Percentiles rank a stretch among this genome's conserved stretches.
These are phyloP conservation scores for Romanogobio albipinnatus DNA, from an alignment of 2,113 vertebrate species.

Conservation along the genomic window DNA sequence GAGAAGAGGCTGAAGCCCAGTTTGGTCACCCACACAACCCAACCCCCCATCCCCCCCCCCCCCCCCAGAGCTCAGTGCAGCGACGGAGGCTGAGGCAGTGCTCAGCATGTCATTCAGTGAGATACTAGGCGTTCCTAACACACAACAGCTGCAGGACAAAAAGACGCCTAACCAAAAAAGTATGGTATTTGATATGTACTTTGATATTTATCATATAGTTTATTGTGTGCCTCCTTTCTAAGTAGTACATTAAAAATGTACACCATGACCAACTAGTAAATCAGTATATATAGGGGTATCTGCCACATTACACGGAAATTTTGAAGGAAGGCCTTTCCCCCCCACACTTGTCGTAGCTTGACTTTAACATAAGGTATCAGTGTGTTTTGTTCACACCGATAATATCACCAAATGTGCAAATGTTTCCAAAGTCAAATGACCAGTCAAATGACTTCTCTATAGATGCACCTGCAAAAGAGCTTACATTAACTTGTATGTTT, in stretches of 20 bases:
- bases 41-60: too few relatives aligned
- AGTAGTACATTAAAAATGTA: neutral
- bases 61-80: neutral
- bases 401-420: slow-evolving; percentile 2
- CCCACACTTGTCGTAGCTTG: neutral
- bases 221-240: neutral
- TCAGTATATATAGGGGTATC: neutral
- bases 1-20: slow-evolving; percentile 12
- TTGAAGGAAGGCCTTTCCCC: neutral
- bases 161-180: slow-evolving; percentile 30
- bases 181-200: slow-evolving; percentile 41
- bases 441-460: neutral
- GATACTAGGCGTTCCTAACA: slow-evolving; percentile 29
- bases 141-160: slow-evolving; percentile 67
- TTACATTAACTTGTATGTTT: neutral
- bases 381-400: neutral
- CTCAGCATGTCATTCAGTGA: slow-evolving; percentile 41
- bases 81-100: neutral
- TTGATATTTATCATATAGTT: slow-evolving; percentile 34
- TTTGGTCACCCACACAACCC: slow-evolving; percentile 24
- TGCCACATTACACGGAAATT: neutral
- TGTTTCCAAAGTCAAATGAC: slow-evolving; percentile 1
- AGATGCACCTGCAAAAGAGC: neutral
- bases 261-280: neutral
- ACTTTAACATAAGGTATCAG: neutral